Evolutionary conservation across 2,113 vertebrate species (phyloP), one percentile per base, ranked within the genome.

Genomic region (Pungitius pungitius): DNA sequence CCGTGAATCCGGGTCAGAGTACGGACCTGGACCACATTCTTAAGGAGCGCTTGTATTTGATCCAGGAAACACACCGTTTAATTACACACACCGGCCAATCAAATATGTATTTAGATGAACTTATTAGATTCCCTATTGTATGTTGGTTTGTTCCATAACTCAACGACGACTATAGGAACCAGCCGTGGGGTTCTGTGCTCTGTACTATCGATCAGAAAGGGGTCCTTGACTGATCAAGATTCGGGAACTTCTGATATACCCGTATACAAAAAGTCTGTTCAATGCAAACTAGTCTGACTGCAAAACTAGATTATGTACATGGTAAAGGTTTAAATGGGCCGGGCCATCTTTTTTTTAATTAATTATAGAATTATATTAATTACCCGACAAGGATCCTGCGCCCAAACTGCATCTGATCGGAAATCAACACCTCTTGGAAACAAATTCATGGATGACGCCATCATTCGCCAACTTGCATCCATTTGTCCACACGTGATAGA

Each of bases 341-440:
- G 5, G n/a, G 30, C 22, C 57, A 14, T 7, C 2, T 40, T 67
- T 8, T 52, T 9, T 63, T 51, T 51, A 9, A 12, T 27, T 58
- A 40, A 30, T 1, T 2, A 40, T 1, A 61, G 22, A 61, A 61
- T 42, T 39, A 33, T 30, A 30, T n/a, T n/a, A n/a, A n/a, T n/a
- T n/a, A n/a, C n/a, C n/a, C n/a, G n/a, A 4, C 30, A 30, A 30
- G 30, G 69, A 70, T 56, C 10, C 22, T 58, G 64, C 4, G 27
- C 83, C 75, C 69, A 52, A 54, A 63, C 39, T 59, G 18, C 59
- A 68, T 73, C 74, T 33, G 80, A 68, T 60, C 37, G 47, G 56
- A 55, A 84, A 89, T 91, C 85, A 80, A 89, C 88, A 86, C 52
- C 39, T 37, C 73, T 77, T 88, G 76, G 69, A 72, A 76, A 49